Percentiles rank a stretch among this genome's conserved stretches.
Evolutionary conservation across 2,113 vertebrate genomes (phyloP).

Genomic region (Leptosomus discolor): DNA sequence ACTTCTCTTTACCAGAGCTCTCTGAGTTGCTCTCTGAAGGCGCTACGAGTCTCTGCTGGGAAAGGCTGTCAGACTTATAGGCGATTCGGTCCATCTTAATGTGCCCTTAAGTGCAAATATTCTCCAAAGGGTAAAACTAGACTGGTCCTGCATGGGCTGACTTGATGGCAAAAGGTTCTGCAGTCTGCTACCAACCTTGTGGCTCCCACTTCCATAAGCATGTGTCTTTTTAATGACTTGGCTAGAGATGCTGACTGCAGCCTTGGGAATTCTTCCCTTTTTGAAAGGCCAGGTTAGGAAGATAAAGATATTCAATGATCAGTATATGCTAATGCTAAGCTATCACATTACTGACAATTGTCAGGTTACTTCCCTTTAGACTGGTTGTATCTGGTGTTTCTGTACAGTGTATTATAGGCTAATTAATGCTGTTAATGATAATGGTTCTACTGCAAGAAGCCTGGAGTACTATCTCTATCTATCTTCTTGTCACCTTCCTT

Average conservation of each 20-base stretch:
- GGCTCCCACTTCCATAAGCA: neutral
- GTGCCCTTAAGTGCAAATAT: neutral
- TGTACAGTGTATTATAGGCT: slow-evolving; percentile 69
- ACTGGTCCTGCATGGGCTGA: neutral
- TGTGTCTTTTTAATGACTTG: slow-evolving; percentile 13
- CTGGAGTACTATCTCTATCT: slow-evolving; percentile 66
- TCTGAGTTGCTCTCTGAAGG: neutral
- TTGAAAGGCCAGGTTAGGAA: slow-evolving; percentile 6
- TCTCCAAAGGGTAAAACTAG: neutral
- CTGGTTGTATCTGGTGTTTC: slow-evolving; percentile 22
- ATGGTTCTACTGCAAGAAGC: slow-evolving; percentile 66
- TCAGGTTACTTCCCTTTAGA: slow-evolving; percentile 47
- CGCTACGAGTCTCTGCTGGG: neutral
- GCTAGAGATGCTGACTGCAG: neutral
- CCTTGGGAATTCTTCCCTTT: slow-evolving; percentile 12
- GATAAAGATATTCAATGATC: neutral
- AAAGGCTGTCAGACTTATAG: neutral
- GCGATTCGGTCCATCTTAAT: neutral
- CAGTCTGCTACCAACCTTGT: neutral
- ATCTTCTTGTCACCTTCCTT: slow-evolving; percentile 72
- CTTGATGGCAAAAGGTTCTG: neutral
- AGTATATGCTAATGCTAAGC: neutral
- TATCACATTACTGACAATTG: slow-evolving; percentile 26
- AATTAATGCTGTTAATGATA: slow-evolving; percentile 78
- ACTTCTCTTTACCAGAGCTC: neutral